Evolutionary conservation across 2,113 vertebrate species (phyloP).

Genomic region (Halichoeres trimaculatus): DNA sequence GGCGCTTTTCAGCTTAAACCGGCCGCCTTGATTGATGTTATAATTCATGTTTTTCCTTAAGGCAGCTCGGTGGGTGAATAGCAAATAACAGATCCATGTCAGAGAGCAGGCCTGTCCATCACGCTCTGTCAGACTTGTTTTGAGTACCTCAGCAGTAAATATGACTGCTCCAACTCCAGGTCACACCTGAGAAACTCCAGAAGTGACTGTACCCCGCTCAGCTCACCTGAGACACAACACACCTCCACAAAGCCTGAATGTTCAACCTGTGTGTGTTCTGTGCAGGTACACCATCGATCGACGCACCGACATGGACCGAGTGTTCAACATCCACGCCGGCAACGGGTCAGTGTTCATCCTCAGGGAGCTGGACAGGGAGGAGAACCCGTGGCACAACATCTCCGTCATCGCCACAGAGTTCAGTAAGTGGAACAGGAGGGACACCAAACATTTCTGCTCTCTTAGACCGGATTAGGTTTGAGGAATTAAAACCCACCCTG

Average conservation of each 20-base stretch:
- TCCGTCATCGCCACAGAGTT: slow-evolving; percentile 94
- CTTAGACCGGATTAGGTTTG: slow-evolving; percentile 43
- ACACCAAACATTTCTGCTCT: slow-evolving; percentile 12
- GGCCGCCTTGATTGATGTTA: neutral
- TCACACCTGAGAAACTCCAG: slow-evolving; percentile 14
- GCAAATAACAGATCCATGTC: neutral
- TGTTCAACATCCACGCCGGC: slow-evolving; percentile 94
- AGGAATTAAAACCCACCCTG: neutral
- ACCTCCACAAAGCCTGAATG: neutral
- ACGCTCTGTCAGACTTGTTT: slow-evolving; percentile 14
- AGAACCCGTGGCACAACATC: slow-evolving; percentile 94
- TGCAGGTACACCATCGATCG: slow-evolving; percentile 95
- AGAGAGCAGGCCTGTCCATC: neutral
- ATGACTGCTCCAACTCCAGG: neutral
- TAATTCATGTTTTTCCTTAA: slow-evolving; percentile 5
- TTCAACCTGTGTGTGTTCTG: slow-evolving; percentile 8
- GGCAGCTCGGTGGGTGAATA: slow-evolving; percentile 10
- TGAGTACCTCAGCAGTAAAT: slow-evolving; percentile 13
- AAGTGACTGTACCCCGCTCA: neutral
- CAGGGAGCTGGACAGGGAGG: slow-evolving; percentile 93
- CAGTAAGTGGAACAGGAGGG: slow-evolving; percentile 84
- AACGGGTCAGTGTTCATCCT: slow-evolving; percentile 94
- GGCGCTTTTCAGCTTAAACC: neutral
- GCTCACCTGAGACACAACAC: neutral
- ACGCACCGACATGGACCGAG: slow-evolving; percentile 95